Evolutionary conservation across 2,113 vertebrate species (phyloP).

Genomic region (Paradisaea rubra): DNA sequence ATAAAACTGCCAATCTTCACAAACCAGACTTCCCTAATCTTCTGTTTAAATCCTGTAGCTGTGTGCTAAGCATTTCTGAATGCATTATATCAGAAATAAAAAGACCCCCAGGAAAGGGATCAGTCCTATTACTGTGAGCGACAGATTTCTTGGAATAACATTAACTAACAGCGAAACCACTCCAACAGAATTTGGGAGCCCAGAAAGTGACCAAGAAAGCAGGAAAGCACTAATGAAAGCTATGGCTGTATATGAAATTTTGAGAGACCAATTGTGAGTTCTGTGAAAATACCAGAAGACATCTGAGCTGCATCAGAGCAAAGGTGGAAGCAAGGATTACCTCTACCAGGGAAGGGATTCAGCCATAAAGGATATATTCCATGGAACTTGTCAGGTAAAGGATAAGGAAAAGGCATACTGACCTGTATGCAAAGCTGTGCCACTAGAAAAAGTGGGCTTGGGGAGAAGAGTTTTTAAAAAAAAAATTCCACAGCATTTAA

Average conservation of each 20-base stretch:
- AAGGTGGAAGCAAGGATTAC: background rate
- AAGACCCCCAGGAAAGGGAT: background rate
- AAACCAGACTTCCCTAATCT: background rate
- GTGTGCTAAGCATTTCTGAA: background rate
- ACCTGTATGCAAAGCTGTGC: background rate
- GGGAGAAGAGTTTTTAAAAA: background rate
- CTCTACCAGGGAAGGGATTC: background rate
- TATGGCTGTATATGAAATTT: background rate
- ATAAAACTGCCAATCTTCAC: background rate
- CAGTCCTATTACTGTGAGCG: background rate
- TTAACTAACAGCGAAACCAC: background rate
- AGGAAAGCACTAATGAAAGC: background rate
- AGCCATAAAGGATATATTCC: background rate
- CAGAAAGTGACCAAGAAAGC: background rate
- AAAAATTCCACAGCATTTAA: background rate
- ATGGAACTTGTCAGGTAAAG: background rate
- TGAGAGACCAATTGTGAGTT: fast-evolving
- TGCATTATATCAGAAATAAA: background rate
- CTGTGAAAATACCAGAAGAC: background rate
- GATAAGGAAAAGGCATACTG: background rate
- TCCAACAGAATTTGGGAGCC: background rate
- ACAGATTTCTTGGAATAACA: background rate
- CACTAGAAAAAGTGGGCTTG: background rate
- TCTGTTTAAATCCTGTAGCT: background rate
- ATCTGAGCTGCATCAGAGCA: background rate